phyloP scores from a whole-genome alignment of 2,113 vertebrate species.

The Cyprinus carpio region DNA sequence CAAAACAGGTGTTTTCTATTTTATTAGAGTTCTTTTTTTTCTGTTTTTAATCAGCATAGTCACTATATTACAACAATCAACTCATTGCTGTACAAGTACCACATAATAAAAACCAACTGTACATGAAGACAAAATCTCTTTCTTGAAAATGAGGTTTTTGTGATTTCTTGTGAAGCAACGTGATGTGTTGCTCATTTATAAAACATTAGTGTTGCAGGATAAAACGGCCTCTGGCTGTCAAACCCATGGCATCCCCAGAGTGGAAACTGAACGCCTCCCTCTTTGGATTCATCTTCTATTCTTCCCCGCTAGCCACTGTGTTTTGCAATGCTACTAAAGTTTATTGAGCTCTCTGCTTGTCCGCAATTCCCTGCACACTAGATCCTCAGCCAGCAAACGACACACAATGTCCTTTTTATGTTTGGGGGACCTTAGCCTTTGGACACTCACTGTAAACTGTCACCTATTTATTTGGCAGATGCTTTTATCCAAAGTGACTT shows the following conservation, averaged over 20 bases:
- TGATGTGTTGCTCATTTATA: conserved; percentile 13
- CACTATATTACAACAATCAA: neutral
- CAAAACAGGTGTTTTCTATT: conserved; percentile 10
- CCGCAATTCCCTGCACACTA: conserved; percentile 28
- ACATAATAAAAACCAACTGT: neutral
- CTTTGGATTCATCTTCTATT: conserved; percentile 19
- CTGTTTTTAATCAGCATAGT: neutral
- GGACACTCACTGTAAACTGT: neutral
- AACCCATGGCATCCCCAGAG: conserved; percentile 17
- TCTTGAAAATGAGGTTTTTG: neutral
- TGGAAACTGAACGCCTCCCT: neutral
- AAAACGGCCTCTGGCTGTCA: conserved; percentile 14
- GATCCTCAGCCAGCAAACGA: conserved; percentile 43
- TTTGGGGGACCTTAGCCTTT: neutral
- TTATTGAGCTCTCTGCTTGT: conserved; percentile 37
- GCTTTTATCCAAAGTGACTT: neutral
- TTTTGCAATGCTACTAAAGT: conserved; percentile 36
- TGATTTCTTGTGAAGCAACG: neutral
- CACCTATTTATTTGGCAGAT: neutral
- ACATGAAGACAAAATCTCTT: neutral
- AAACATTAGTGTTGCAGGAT: conserved; percentile 28
- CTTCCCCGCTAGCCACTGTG: neutral
- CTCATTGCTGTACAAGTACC: neutral
- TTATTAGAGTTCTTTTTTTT: neutral
- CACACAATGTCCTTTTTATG: conserved; percentile 19